phyloP scores from a whole-genome alignment of 2,888 invertebrate genomes.

The Chalcosyrphus nemorum region DNA sequence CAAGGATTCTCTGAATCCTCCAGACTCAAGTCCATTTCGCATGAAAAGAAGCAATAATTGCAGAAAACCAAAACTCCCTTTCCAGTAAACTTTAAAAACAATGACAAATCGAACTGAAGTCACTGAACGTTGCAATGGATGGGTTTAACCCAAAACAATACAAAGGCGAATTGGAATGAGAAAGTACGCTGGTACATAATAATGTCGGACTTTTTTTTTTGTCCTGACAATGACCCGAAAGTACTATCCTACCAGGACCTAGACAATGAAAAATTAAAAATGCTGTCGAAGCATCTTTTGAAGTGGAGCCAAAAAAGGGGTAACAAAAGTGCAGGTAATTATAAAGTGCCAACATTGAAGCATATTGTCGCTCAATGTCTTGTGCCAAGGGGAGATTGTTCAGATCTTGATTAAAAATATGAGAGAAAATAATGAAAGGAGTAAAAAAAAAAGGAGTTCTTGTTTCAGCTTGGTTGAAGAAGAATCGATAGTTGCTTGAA shows the following conservation, averaged over 20 bases:
- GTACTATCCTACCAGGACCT: conserved; percentile 12
- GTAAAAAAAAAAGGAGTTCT: background rate
- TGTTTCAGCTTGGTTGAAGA: conserved; percentile 1
- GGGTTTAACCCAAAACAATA: background rate
- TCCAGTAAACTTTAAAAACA: background rate
- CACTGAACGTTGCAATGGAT: background rate
- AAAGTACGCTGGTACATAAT: conserved; percentile 50
- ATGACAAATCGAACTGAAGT: conserved; percentile 17
- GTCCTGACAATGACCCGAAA: conserved; percentile 58
- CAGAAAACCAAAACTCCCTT: background rate
- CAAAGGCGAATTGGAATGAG: background rate
- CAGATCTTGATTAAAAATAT: conserved; percentile 30
- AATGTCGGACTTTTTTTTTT: conserved; percentile 47
- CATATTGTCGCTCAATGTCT: background rate
- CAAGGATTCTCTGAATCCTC: background rate
- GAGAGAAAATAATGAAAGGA: conserved; percentile 4
- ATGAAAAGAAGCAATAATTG: conserved; percentile 1
- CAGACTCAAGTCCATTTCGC: background rate
- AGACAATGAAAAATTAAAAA: conserved; percentile 62
- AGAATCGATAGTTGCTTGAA: background rate
- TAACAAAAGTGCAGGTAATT: conserved; percentile 50
- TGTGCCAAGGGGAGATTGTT: background rate
- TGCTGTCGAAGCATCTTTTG: conserved; percentile 56
- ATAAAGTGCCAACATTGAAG: conserved; percentile 29
- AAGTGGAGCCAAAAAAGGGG: conserved; percentile 23